Base-by-base conservation (phyloP, 2,888 invertebrate species). In the Erpobdella octoculata region DNA sequence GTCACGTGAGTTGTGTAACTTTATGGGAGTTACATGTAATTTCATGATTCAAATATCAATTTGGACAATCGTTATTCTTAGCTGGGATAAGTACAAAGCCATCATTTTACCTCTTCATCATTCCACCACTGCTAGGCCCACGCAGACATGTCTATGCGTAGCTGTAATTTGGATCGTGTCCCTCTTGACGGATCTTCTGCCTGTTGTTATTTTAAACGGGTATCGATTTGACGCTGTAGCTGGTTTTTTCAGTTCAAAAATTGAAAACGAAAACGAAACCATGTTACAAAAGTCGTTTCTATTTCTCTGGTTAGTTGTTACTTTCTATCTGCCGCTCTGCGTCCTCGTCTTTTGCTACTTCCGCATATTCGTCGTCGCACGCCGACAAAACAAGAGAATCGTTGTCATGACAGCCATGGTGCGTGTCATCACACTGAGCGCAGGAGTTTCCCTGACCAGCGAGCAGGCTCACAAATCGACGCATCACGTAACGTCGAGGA, bases 61-160 rank as follows among this genome's bases (percentile, higher is more conserved):
- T 38, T 71, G 71, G 71, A 48, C 71, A 18, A 67, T 71, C 1
- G 67, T 48, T 31, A 33, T 58, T 1, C 67, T 71, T 28, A 67
- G 71, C 25, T 71, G 71, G 71, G 71, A 71, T 4, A 71, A 71
- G 71, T 71, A 71, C 59, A 66, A 67, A n/a, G 67, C 71, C 28
- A 71, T 71, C 37, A 67, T 67, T n/a, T 59, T 67, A 2, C 71
- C 71, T 21, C 66, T 71, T 25, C 71, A 67, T 25, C 71, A 67
- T 37, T 67, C 67, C 28, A 58, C 71, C 6, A 35, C 71, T 0
- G 67, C 59, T 8, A 67, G 65, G 37, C 67, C 67, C 21, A 48
- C 37, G 33, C 66, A 35, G 28, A 67, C 59, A 37, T 61, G 46
- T 37, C 58, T 53, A 35, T 35, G 59, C 21, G 35, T 71, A 25